A percentile compares a stretch with the other conserved stretches of the same genome.
Evolutionary conservation across 2,113 vertebrate species (phyloP).

Genomic region (Leptosomus discolor): DNA sequence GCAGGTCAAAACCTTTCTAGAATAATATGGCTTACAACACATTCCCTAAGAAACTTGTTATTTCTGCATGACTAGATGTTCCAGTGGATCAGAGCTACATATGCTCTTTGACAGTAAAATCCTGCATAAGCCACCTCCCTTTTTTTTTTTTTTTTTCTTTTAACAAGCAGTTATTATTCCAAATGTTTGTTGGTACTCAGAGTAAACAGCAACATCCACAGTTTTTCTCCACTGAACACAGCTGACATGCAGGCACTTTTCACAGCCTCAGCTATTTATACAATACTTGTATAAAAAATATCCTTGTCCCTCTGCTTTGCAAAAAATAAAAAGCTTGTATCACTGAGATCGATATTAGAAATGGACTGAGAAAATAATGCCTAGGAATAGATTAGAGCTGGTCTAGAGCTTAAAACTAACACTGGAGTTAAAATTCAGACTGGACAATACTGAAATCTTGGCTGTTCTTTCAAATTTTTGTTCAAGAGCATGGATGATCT

Average conservation of each 20-base stretch:
- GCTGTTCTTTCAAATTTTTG: background rate
- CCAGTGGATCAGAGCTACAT: background rate
- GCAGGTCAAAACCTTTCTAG: background rate
- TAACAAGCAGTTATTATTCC: background rate
- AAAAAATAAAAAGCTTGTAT: background rate
- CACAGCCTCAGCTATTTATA: background rate
- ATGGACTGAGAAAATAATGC: background rate
- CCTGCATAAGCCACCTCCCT: rapidly evolving
- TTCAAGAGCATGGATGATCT: background rate
- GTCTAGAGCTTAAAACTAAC: background rate
- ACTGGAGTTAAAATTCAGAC: background rate
- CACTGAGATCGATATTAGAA: background rate
- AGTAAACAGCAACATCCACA: background rate
- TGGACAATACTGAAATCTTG: background rate
- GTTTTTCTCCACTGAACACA: background rate
- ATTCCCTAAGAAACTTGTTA: background rate
- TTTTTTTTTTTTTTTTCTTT: background rate
- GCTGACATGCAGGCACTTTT: background rate
- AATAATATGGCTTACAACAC: background rate
- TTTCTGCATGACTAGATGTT: background rate
- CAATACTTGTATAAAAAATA: background rate
- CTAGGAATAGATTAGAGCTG: background rate
- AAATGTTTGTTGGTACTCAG: background rate
- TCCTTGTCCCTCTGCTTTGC: background rate
- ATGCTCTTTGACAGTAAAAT: background rate